Percentiles rank a stretch among this genome's conserved stretches.
Conservation (phyloP, 2,113 vertebrate genomes). For the Rafetus swinhoei region DNA sequence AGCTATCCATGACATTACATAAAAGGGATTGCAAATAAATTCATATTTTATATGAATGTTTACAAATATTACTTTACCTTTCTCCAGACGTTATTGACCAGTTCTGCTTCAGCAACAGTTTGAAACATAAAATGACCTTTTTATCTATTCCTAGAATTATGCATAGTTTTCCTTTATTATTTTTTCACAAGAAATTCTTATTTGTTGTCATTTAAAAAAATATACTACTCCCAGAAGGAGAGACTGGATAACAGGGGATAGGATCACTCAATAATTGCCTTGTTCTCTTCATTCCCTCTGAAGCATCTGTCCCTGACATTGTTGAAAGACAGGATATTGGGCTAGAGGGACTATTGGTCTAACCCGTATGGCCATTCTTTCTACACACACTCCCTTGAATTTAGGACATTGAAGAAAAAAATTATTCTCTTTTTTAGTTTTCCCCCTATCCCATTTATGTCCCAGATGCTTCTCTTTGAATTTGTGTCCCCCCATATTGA, state of each 20-base stretch:
- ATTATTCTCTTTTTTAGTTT: neutral
- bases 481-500: neutral
- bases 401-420: neutral
- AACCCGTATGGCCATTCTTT: neutral
- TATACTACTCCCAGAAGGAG: neutral
- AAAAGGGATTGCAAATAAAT: neutral
- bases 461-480: neutral
- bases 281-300: neutral
- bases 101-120: neutral
- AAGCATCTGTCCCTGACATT: neutral
- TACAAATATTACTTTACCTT: neutral
- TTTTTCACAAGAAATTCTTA: neutral
- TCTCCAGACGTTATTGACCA: neutral
- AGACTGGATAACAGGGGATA: neutral
- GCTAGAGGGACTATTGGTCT: neutral
- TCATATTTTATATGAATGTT: neutral
- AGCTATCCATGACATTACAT: neutral
- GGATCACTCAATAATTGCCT: neutral
- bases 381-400: neutral
- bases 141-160: neutral
- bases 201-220: neutral
- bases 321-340: neutral
- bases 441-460: neutral
- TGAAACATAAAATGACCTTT: neutral
- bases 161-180: neutral